Evolutionary conservation across 2,888 invertebrate genomes (phyloP).

Genomic region (Leucozona laternaria): DNA sequence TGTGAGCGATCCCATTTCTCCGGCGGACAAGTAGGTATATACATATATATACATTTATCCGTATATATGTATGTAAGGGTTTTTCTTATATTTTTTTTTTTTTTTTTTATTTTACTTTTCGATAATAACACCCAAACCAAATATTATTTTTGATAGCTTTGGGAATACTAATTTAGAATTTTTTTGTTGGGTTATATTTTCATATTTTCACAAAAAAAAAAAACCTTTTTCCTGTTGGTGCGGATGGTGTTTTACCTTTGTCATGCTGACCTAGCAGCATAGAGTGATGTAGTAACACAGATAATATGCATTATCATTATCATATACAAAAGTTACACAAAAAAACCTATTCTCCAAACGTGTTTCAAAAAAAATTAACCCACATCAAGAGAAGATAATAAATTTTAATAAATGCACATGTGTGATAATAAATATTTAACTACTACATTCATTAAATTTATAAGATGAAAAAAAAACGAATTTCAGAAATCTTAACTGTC

Average conservation of each 20-base stretch:
- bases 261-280: constrained; percentile 55
- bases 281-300: constrained; percentile 31
- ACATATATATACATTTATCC: too few species aligned
- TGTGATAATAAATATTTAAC: constrained; percentile 39
- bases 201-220: constrained; percentile 7
- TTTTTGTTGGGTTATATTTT: neutral
- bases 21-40: constrained; percentile 6
- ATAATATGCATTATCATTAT: constrained; percentile 58
- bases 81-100: neutral
- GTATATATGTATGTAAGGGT: constrained; percentile 1
- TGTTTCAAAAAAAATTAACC: constrained; percentile 48
- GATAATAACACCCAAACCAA: constrained; percentile 53
- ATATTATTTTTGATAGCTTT: constrained; percentile 45
- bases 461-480: neutral
- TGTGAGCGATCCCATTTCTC: constrained; percentile 15
- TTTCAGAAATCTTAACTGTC: constrained; percentile 43
- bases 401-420: constrained; percentile 47
- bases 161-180: constrained; percentile 26
- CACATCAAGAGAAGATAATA: constrained; percentile 37
- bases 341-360: constrained; percentile 12
- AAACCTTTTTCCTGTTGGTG: neutral
- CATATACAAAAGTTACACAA: constrained; percentile 38
- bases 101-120: constrained; percentile 51
- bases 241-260: neutral
- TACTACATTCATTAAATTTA: constrained; percentile 42